phyloP scores from a whole-genome alignment of 2,888 invertebrate species.

The Leptinotarsa rubiginosa region DNA sequence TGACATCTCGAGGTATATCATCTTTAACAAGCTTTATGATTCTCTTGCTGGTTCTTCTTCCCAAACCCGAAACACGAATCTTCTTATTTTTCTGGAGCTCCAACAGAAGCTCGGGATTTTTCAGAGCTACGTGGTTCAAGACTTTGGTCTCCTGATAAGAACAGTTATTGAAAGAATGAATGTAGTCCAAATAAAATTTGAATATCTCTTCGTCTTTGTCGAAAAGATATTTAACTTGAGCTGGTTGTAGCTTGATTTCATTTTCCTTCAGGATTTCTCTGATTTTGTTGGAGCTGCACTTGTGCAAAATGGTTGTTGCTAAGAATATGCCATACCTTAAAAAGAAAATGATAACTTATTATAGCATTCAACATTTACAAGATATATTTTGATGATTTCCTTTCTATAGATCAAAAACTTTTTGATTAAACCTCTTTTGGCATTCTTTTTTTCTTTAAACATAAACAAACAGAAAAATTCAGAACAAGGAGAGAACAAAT shows the following conservation, averaged over 20 bases:
- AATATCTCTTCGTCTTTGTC: constrained; percentile 43
- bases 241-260: constrained; percentile 42
- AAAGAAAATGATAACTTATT: constrained; percentile 17
- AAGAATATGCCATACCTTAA: constrained; percentile 51
- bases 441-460: too few species aligned
- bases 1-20: constrained; percentile 38
- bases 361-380: background rate
- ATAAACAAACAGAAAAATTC: too few species aligned
- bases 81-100: constrained; percentile 35
- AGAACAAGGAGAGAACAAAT: too few species aligned
- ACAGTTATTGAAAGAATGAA: constrained; percentile 24
- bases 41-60: constrained; percentile 43
- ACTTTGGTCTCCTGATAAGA: constrained; percentile 41
- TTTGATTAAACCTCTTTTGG: too few species aligned
- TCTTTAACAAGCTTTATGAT: constrained; percentile 37
- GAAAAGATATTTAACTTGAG: constrained; percentile 47
- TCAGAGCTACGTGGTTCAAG: constrained; percentile 38
- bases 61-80: constrained; percentile 22
- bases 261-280: constrained; percentile 37
- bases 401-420: too few species aligned
- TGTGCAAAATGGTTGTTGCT: constrained; percentile 47
- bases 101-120: constrained; percentile 42
- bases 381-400: background rate
- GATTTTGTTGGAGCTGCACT: constrained; percentile 49
- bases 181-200: constrained; percentile 42